Conservation (phyloP, 2,888 invertebrate genomes). For the Plebejus anna region DNA sequence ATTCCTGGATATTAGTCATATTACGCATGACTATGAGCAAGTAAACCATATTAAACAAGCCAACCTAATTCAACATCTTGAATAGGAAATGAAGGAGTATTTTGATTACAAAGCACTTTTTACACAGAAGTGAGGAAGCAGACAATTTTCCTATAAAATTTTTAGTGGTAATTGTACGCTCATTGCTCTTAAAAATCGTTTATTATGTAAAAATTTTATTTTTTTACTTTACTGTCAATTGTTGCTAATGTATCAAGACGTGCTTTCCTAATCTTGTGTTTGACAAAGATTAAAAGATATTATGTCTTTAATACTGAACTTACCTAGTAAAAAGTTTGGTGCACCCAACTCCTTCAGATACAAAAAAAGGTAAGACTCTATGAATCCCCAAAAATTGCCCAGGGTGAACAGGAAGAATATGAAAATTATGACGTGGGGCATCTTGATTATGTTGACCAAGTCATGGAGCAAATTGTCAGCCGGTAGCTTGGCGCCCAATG, state of each 20-base stretch:
- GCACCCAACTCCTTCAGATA: constrained; percentile 91
- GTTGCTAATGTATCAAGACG: neutral
- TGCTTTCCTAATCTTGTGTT: neutral
- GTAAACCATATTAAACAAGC: neutral
- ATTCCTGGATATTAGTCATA: neutral
- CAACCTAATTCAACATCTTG: constrained; percentile 6
- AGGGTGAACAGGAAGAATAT: constrained; percentile 89
- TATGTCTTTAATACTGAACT: constrained; percentile 42
- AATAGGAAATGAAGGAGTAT: constrained; percentile 11
- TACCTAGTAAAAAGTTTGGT: constrained; percentile 89
- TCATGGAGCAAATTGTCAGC: constrained; percentile 89
- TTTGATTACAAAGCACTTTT: constrained; percentile 16
- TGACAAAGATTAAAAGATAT: neutral
- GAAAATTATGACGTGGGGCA: constrained; percentile 89
- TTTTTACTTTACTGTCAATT: neutral
- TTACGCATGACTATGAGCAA: neutral
- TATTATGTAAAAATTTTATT: neutral
- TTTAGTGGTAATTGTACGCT: neutral
- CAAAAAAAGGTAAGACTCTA: constrained; percentile 92
- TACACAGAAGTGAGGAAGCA: neutral
- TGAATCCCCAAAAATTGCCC: constrained; percentile 93
- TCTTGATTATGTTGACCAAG: constrained; percentile 85
- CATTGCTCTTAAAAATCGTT: neutral
- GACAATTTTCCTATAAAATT: neutral
- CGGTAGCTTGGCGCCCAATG: constrained; percentile 87